Percentiles rank a stretch among this genome's conserved stretches.
These are phyloP conservation scores for Stenolophus ochropezus DNA, from an alignment of 2,888 invertebrate genomes.

Conservation along the genomic window DNA sequence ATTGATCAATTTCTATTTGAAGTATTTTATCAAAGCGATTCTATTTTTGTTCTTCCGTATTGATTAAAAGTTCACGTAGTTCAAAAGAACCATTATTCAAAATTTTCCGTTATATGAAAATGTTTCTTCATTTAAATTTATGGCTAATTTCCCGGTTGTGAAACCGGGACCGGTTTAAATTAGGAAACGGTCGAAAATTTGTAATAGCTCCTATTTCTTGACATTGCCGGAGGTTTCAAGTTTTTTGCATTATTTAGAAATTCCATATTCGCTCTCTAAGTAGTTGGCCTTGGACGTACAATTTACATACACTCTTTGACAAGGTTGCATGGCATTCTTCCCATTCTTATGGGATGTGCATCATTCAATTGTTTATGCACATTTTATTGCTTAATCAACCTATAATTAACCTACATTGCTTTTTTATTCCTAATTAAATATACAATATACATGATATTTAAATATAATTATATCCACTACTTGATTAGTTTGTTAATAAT, in stretches of 20 bases:
- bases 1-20: slow-evolving; percentile 3
- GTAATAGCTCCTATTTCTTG: background rate
- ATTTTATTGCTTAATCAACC: slow-evolving; percentile 5
- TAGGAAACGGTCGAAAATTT: slow-evolving; percentile 3
- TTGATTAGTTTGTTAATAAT: slow-evolving; percentile 6
- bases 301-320: slow-evolving; percentile 46
- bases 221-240: slow-evolving; percentile 16
- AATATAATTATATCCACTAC: background rate
- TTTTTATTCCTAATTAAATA: slow-evolving; percentile 12
- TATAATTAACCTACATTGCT: slow-evolving; percentile 21
- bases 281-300: slow-evolving; percentile 40
- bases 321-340: slow-evolving; percentile 36
- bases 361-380: slow-evolving; percentile 41
- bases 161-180: slow-evolving; percentile 10
- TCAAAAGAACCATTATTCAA: slow-evolving; percentile 40
- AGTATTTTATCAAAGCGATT: slow-evolving; percentile 13
- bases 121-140: slow-evolving; percentile 27
- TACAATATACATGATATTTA: slow-evolving; percentile 8
- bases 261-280: slow-evolving; percentile 45
- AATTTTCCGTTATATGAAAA: slow-evolving; percentile 36
- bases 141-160: slow-evolving; percentile 15
- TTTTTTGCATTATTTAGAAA: slow-evolving; percentile 47
- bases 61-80: slow-evolving; percentile 28
- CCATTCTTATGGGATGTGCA: slow-evolving; percentile 19
- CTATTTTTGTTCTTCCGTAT: slow-evolving; percentile 27